phyloP scores from a whole-genome alignment of 2,113 vertebrate genomes.

The Nothocercus julius region DNA sequence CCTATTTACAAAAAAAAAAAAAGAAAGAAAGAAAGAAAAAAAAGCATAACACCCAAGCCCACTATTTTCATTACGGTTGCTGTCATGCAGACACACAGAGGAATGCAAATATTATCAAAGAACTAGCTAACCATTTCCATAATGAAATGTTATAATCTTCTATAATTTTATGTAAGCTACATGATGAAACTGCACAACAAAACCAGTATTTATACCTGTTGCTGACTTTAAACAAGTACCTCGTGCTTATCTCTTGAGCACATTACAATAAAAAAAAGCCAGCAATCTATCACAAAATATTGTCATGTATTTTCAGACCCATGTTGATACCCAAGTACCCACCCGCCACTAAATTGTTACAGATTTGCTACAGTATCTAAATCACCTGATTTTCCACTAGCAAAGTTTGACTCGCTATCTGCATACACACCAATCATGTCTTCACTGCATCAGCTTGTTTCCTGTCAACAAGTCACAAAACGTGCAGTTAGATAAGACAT shows the following conservation, averaged over 20 bases:
- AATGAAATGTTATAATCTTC: slow-evolving; percentile 17
- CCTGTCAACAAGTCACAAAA: background rate
- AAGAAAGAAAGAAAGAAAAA: background rate
- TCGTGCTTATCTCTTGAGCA: background rate
- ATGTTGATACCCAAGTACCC: background rate
- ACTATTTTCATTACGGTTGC: slow-evolving; percentile 30
- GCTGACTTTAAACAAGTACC: slow-evolving; percentile 24
- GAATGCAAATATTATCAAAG: slow-evolving; percentile 45
- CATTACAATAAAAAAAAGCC: slow-evolving; percentile 29
- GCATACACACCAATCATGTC: background rate
- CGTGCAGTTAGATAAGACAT: background rate
- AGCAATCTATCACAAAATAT: slow-evolving; percentile 29
- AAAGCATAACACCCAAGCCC: background rate
- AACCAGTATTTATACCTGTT: background rate
- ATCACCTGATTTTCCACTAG: background rate
- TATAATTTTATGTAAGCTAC: slow-evolving; percentile 52
- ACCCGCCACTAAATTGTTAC: background rate
- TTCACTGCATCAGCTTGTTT: background rate
- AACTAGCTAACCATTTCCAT: slow-evolving; percentile 2
- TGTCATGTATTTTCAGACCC: background rate
- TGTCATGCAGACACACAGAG: slow-evolving; percentile 30
- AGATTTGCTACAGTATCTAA: slow-evolving; percentile 5
- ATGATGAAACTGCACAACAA: background rate
- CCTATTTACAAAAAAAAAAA: slow-evolving; percentile 8
- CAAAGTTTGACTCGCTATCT: background rate